Evolutionary conservation across 2,113 vertebrate species (phyloP).

Genomic region (Mastomys natalensis): DNA sequence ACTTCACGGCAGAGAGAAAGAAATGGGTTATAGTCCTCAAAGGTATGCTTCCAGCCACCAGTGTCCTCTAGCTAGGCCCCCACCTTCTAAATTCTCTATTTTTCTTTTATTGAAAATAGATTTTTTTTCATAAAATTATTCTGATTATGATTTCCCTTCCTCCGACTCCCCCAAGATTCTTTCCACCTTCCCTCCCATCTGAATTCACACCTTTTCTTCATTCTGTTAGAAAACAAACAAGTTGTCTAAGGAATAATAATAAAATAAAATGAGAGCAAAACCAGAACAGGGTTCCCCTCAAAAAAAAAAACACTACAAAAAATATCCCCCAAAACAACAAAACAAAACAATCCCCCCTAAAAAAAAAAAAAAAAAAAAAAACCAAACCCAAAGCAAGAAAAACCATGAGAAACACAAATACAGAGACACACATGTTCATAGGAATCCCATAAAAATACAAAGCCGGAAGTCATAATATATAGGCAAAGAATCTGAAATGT

Average conservation of each 20-base stretch:
- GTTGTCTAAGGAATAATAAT: neutral
- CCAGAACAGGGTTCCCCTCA: neutral
- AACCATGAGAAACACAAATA: neutral
- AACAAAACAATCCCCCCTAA: no score
- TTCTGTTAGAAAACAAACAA: neutral
- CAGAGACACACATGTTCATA: neutral
- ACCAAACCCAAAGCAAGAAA: neutral
- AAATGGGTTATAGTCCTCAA: neutral
- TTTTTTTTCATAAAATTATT: neutral
- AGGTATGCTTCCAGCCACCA: rapidly evolving
- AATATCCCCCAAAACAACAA: no score
- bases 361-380: neutral
- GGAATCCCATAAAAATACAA: neutral
- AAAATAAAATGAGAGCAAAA: neutral
- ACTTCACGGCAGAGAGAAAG: neutral
- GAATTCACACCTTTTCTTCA: neutral
- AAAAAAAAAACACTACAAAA: neutral
- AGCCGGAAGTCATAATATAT: neutral
- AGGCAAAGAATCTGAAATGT: neutral
- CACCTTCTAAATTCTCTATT: neutral
- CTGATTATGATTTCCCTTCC: neutral
- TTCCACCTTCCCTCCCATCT: neutral
- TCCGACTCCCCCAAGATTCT: neutral
- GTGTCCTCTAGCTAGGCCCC: neutral
- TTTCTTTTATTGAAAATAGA: neutral